These are phyloP conservation scores for Bradypodion pumilum DNA, from an alignment of 2,797 vertebrate species.

Conservation along the genomic window DNA sequence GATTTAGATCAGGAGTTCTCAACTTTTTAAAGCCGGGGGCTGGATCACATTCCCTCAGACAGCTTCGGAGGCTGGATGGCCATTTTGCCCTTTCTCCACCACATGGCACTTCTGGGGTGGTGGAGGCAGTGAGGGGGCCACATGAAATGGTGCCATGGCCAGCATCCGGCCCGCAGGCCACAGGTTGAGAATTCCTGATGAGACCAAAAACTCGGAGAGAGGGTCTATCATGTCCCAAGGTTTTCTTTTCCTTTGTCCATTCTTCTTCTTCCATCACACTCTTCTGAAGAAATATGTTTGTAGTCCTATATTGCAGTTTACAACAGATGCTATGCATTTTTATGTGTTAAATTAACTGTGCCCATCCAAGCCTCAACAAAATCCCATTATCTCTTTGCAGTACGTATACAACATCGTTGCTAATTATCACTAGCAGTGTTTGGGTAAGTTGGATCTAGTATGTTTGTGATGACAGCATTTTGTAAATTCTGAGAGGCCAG, in stretches of 20 bases:
- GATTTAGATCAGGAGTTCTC: too few species aligned
- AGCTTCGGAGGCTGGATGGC: too few species aligned
- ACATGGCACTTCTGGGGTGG: too few species aligned
- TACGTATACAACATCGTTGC: background rate
- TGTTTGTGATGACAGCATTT: background rate
- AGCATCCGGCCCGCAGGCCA: too few species aligned
- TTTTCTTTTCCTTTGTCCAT: background rate
- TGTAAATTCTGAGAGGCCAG: background rate
- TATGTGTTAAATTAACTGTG: background rate
- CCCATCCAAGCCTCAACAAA: slow-evolving; percentile 11
- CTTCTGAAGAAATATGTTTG: background rate
- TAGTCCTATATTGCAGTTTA: background rate
- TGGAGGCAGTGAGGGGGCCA: too few species aligned
- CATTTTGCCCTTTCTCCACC: too few species aligned
- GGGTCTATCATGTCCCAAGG: too few species aligned
- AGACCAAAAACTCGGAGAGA: too few species aligned
- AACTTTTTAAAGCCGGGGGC: too few species aligned
- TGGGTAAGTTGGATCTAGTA: background rate
- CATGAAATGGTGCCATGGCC: too few species aligned
- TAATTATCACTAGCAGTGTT: background rate
- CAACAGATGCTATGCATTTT: background rate
- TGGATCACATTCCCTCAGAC: too few species aligned
- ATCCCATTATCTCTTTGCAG: background rate
- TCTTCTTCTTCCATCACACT: background rate
- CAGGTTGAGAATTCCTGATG: too few species aligned